A percentile compares a stretch with the other conserved stretches of the same genome.
phyloP scores from a whole-genome alignment of 1,140 invertebrate species.

The Drosophila subpulchrella region DNA sequence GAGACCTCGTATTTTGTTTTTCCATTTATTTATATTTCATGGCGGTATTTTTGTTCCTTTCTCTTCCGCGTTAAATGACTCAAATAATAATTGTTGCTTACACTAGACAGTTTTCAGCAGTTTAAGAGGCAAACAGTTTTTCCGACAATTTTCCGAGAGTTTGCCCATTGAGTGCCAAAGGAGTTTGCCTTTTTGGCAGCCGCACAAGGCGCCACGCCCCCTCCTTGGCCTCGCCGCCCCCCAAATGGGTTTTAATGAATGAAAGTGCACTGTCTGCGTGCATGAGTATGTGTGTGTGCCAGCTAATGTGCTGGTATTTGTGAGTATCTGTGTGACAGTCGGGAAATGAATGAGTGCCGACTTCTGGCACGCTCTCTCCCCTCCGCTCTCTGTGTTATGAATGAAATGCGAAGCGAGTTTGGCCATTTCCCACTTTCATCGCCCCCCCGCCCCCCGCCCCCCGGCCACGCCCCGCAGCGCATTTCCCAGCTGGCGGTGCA shows the following conservation, averaged over 20 bases:
- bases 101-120: too few relatives aligned
- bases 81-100: too few relatives aligned
- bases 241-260: constrained; percentile 68
- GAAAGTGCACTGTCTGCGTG: constrained; percentile 49
- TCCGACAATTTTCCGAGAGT: constrained; percentile 1
- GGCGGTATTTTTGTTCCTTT: too few relatives aligned
- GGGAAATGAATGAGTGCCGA: constrained; percentile 55
- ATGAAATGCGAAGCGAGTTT: constrained; percentile 62
- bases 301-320: constrained; percentile 6
- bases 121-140: not conserved
- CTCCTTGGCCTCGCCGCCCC: constrained; percentile 7
- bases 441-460: not conserved
- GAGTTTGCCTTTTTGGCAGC: constrained; percentile 1
- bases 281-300: constrained; percentile 5
- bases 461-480: not conserved
- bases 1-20: not conserved
- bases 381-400: constrained; percentile 43
- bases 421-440: not conserved
- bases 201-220: constrained; percentile 1
- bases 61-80: too few relatives aligned
- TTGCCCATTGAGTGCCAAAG: not conserved
- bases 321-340: constrained; percentile 35
- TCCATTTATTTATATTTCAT: too few relatives aligned
- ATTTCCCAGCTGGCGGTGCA: constrained; percentile 27
- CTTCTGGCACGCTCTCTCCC: constrained; percentile 10